phyloP scores from a whole-genome alignment of 2,888 invertebrate genomes.

The Falcaria lacertinaria region DNA sequence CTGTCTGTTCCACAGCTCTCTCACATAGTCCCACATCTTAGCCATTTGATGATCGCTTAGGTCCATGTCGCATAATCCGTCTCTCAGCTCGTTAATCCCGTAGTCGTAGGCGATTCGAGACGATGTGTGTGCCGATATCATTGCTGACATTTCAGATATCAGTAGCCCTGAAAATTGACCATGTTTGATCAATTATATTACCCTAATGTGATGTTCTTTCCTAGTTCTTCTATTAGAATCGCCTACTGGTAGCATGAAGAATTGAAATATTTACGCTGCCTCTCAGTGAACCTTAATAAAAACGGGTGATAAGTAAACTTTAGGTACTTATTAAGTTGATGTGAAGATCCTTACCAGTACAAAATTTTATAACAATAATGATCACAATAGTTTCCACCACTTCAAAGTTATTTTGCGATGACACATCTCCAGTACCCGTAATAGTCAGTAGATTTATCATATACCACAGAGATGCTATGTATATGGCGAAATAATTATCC shows the following conservation, averaged over 20 bases:
- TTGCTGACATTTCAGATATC: slow-evolving; percentile 77
- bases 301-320: no score
- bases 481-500: slow-evolving; percentile 59
- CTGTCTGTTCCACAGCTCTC: slow-evolving; percentile 73
- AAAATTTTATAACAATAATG: slow-evolving; percentile 72
- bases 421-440: slow-evolving; percentile 75
- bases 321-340: no score
- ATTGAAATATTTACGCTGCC: no score
- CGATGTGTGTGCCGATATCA: slow-evolving; percentile 71
- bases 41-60: slow-evolving; percentile 73
- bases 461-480: slow-evolving; percentile 71
- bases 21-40: slow-evolving; percentile 76
- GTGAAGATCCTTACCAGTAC: slow-evolving; percentile 62
- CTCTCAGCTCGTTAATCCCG: slow-evolving; percentile 68
- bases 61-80: slow-evolving; percentile 70
- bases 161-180: slow-evolving; percentile 73
- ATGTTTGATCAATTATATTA: no score
- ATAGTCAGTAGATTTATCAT: slow-evolving; percentile 72
- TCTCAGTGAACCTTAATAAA: slow-evolving; percentile 5
- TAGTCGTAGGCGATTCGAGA: slow-evolving; percentile 75
- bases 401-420: slow-evolving; percentile 67
- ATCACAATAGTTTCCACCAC: slow-evolving; percentile 67
- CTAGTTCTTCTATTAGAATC: no score
- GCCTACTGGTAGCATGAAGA: no score
- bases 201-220: no score